Base-by-base conservation (phyloP, 2,113 vertebrate genomes). In the Cercocebus atys region DNA sequence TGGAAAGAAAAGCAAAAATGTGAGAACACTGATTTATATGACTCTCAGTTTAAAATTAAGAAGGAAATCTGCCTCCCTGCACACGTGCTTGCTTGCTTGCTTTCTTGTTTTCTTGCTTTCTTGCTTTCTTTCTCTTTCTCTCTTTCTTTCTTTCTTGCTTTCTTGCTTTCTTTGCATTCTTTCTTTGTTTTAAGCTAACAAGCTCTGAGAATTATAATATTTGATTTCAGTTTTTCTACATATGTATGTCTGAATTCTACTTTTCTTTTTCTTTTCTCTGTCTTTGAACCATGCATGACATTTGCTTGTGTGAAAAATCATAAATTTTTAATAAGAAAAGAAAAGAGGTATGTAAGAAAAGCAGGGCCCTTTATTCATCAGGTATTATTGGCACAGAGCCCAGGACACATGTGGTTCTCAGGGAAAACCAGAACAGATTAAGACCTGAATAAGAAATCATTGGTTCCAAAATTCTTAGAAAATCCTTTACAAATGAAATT, bases 401-500 rank as follows among this genome's bases (percentile, higher is more conserved):
- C 73, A 82, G 79, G 45, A 87, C 45, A 72, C 18, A 35, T 22
- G 59, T 85, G n/a, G 3, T 81, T 95, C 91, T 93, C 35, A 30
- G 50, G 40, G 47, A 52, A 78, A 95, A 86, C n/a, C 3, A 18
- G 61, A 95, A 43, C 45, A 95, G 59, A 85, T 27, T 96, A 72
- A 90, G 75, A 91, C 13, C 43, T 66, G 76, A 61, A 83, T 59
- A 79, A 89, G 47, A 95, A 90, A 57, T 40, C 25, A 70, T 43
- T 72, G n/a, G 13, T 47, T 88, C 66, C 55, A 88, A 59, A 96
- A 86, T 93, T 96, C 94, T 96, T 82, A 93, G 14, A 68, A 32
- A 96, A 93, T 8, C 7, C 40, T 88, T 90, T 23, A 94, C 85
- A 97, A 88, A 66, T 88, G 52, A 95, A 97, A 91, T 95, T 89